Evolutionary conservation across 2,888 invertebrate genomes (phyloP).

Genomic region (Dasypogon diadema): DNA sequence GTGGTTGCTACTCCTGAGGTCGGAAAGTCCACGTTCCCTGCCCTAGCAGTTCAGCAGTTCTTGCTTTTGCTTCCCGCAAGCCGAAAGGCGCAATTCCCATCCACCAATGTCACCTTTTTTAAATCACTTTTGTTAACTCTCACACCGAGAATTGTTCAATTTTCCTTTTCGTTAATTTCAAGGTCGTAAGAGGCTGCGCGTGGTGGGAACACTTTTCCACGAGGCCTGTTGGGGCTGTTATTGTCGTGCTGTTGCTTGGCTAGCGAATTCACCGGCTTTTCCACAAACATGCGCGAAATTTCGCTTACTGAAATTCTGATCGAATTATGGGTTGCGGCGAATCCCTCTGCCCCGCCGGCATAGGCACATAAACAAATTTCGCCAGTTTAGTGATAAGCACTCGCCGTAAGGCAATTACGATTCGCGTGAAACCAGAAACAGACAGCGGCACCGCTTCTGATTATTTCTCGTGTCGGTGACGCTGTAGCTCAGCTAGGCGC

Average conservation of each 20-base stretch:
- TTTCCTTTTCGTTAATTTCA: conserved; percentile 14
- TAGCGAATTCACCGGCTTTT: too few relatives aligned
- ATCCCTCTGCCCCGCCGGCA: not conserved
- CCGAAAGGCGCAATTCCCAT: too few relatives aligned
- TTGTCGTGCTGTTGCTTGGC: not conserved
- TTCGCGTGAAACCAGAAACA: conserved; percentile 8
- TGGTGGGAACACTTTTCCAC: conserved; percentile 16
- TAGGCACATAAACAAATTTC: conserved; percentile 1
- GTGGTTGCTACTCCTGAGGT: too few relatives aligned
- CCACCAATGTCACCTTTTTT: conserved; percentile 28
- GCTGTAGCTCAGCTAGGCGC: conserved; percentile 16
- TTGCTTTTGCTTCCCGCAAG: too few relatives aligned
- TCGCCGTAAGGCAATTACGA: not conserved
- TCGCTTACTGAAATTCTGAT: too few relatives aligned
- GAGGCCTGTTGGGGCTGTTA: not conserved
- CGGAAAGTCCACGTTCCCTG: too few relatives aligned
- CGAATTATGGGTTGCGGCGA: too few relatives aligned
- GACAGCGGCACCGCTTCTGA: not conserved
- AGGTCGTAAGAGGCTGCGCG: conserved; percentile 4
- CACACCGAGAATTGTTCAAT: not conserved
- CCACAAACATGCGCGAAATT: too few relatives aligned
- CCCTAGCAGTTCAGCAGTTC: too few relatives aligned
- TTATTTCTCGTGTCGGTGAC: conserved; percentile 28
- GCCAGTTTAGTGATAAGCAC: conserved; percentile 24
- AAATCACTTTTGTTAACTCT: not conserved